Conservation (phyloP, 2,888 invertebrate genomes). For the Schizaphis graminum region DNA sequence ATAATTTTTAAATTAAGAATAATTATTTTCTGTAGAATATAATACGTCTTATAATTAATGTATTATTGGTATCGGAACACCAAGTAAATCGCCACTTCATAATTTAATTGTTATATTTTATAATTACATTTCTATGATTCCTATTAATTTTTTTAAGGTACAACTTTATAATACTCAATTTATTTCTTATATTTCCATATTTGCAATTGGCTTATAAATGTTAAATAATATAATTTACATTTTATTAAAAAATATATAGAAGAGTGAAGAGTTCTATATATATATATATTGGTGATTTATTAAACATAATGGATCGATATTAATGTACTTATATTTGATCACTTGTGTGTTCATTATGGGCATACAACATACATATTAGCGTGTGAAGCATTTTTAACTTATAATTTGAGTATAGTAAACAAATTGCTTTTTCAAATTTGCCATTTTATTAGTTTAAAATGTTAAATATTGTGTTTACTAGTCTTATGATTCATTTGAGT, state of each 20-base stretch:
- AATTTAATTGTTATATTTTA: neutral
- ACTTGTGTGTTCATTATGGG: neutral
- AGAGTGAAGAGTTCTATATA: neutral
- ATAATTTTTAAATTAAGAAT: neutral
- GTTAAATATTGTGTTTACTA: neutral
- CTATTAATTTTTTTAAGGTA: neutral
- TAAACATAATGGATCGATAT: neutral
- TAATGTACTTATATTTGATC: neutral
- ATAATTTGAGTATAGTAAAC: neutral
- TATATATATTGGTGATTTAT: neutral
- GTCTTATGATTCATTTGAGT: neutral
- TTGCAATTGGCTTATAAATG: neutral
- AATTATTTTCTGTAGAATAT: neutral
- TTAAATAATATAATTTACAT: neutral
- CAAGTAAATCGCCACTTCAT: neutral
- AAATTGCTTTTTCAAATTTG: neutral
- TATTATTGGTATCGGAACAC: neutral
- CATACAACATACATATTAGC: neutral
- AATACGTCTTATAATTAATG: neutral
- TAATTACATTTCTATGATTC: conserved; percentile 39
- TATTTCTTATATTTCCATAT: neutral
- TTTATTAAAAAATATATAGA: neutral
- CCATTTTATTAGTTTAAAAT: neutral
- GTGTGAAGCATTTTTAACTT: neutral
- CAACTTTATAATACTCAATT: neutral